Percentiles rank a stretch among this genome's conserved stretches.
These are phyloP conservation scores for Archips crataeganus DNA, from an alignment of 2,888 invertebrate species.

Conservation along the genomic window DNA sequence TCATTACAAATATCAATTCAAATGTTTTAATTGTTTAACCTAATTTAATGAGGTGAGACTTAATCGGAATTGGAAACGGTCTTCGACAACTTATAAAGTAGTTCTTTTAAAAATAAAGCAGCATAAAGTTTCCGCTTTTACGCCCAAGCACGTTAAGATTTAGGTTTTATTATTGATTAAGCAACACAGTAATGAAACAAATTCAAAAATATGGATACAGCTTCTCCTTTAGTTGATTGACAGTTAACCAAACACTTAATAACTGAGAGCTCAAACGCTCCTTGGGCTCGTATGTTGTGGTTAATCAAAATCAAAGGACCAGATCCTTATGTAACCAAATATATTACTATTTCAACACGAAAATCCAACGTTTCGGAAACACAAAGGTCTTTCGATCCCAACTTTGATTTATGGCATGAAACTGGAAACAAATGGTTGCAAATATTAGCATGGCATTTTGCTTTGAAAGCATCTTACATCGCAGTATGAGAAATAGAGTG, in stretches of 20 bases:
- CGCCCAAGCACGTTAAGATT: too few relatives aligned
- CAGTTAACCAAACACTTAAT: not conserved
- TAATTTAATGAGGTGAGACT: not conserved
- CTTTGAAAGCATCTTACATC: not conserved
- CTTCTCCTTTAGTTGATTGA: too few relatives aligned
- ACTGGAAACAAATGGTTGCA: conserved; percentile 22
- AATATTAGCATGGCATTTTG: conserved; percentile 16
- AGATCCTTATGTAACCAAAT: not conserved
- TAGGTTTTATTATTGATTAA: too few relatives aligned
- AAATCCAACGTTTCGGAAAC: conserved; percentile 7
- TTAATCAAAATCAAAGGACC: not conserved
- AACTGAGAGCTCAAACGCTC: not conserved
- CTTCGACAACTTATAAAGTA: too few relatives aligned
- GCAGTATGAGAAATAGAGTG: not conserved
- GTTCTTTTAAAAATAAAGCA: too few relatives aligned
- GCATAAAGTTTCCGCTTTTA: too few relatives aligned
- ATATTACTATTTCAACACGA: conserved; percentile 4
- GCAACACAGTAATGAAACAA: too few relatives aligned
- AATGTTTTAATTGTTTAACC: conserved; percentile 44
- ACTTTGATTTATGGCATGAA: conserved; percentile 26
- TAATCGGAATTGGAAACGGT: conserved; percentile 18
- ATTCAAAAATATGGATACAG: too few relatives aligned
- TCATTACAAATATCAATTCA: conserved; percentile 59
- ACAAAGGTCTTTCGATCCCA: conserved; percentile 3
- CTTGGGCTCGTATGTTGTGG: not conserved